A percentile compares a stretch with the other conserved stretches of the same genome.
phyloP scores from a whole-genome alignment of 2,797 vertebrate genomes.

The Catamblyrhynchus diadema region DNA sequence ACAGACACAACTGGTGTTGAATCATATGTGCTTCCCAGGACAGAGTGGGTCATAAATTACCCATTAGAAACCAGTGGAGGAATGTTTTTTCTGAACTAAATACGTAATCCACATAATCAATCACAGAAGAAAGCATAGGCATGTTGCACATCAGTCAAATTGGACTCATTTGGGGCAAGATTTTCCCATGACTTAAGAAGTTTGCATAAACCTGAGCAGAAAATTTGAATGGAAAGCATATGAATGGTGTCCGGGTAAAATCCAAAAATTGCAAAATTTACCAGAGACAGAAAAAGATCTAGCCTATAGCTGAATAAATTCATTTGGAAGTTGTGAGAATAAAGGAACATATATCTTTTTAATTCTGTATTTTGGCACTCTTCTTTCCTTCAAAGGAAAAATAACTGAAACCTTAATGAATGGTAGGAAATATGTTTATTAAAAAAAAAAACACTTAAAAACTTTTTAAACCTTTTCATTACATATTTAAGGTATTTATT shows the following conservation, averaged over 20 bases:
- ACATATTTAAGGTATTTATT: not conserved
- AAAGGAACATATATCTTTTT: not conserved
- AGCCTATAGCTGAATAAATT: not conserved
- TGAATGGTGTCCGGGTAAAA: not conserved
- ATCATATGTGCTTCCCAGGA: not conserved
- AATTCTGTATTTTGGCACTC: not conserved
- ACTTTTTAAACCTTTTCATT: accelerated
- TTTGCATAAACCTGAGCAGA: not conserved
- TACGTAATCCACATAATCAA: not conserved
- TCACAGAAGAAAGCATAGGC: accelerated
- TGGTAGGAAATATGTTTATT: not conserved
- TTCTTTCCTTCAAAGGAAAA: not conserved
- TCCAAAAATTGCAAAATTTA: not conserved
- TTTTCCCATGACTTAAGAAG: not conserved
- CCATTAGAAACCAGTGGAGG: not conserved
- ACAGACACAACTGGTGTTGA: not conserved
- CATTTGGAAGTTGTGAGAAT: not conserved
- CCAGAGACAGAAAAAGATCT: not conserved
- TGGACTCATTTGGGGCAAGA: not conserved
- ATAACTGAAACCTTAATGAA: not conserved
- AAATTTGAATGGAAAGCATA: not conserved
- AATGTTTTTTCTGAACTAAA: not conserved
- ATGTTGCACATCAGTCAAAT: not conserved
- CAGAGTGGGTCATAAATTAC: not conserved
- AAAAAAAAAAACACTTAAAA: accelerated